Evolutionary conservation across 2,797 vertebrate species (phyloP).

Genomic region (Scyliorhinus canicula): DNA sequence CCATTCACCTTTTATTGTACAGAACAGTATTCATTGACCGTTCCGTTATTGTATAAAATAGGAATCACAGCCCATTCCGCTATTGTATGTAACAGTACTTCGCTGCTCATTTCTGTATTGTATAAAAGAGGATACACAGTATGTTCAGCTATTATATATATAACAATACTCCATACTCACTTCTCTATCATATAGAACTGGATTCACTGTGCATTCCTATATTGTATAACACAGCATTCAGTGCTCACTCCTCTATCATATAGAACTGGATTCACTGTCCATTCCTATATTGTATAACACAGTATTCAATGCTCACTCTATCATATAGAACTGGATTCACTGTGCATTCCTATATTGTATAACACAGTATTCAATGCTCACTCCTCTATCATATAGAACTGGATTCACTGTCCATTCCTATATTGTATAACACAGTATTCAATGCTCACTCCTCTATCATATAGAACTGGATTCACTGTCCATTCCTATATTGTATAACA

Average conservation of each 20-base stretch:
- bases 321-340: neutral
- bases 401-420: neutral
- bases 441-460: neutral
- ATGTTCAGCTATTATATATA: neutral
- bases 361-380: neutral
- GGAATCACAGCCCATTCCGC: too few relatives aligned
- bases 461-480: neutral
- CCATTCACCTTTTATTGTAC: neutral
- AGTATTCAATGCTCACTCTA: neutral
- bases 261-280: neutral
- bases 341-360: neutral
- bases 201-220: neutral
- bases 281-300: neutral
- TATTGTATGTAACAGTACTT: neutral
- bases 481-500: neutral
- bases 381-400: neutral
- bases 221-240: neutral
- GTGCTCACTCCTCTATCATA: neutral
- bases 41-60: neutral
- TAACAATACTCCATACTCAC: neutral
- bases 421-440: neutral
- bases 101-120: neutral
- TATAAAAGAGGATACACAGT: neutral
- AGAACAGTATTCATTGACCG: neutral
- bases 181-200: neutral